Base-by-base conservation (phyloP, 2,797 vertebrate species). In the Gobio occitaniae region DNA sequence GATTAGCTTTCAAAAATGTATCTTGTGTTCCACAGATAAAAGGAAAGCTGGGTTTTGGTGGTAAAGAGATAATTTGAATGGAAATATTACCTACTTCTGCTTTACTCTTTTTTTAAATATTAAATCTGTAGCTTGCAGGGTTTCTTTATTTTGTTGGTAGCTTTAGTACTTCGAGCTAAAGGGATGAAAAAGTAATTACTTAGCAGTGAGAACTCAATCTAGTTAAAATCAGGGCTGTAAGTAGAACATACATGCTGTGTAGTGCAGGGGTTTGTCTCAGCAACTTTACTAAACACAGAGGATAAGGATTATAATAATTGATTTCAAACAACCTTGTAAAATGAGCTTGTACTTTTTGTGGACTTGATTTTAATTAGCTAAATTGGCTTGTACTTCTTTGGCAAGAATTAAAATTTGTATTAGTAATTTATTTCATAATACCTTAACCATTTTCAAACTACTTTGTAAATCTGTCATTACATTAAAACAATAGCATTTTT, bases 71-170 rank as follows among this genome's bases (percentile, higher is more conserved):
- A 21, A 13, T 21, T 3, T 36, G 1, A 54, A 75, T 54, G 9
- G 8, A 61, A 25, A 61, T 61, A 61, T n/a, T 25, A 12, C 21
- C 3, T 61, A 4, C 11, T 54, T 80, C 2, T 65, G 25, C 19
- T 38, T 44, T 61, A 29, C 11, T 17, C 19, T 25, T 21, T 48
- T 48, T 52, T 50, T 0, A 8, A 80, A 36, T 54, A 69, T 69
- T 16, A 17, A 54, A 52, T 50, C 16, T 52, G 32, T 71, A 47
- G 3, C 9, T 44, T 38, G 32, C 3, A 32, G 69, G n/a, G 11
- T 81, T 54, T 70, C 52, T 36, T 50, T 50, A 70, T 81, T 44
- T 81, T n/a, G 36, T 54, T 75, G 10, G 52, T 25, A 19, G 25
- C 44, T 50, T 52, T 0, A 15, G 56, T 63, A 47, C 54, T 66